These are phyloP conservation scores for Lateolabrax maculatus DNA, from an alignment of 2,797 vertebrate genomes.

Conservation along the genomic window DNA sequence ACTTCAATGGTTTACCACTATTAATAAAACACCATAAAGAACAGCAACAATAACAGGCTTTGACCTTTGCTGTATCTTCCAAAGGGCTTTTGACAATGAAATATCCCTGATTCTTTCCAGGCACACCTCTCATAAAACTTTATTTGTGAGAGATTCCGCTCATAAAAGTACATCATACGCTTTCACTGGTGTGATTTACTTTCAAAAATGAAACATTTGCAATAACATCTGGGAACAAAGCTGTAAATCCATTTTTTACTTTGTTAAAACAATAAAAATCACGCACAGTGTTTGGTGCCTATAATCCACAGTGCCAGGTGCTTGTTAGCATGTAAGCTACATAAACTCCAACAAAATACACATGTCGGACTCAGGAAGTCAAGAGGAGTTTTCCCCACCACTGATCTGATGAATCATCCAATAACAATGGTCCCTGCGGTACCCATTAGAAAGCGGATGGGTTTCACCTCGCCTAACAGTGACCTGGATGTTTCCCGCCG, in stretches of 20 bases:
- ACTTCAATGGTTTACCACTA: constrained; percentile 37
- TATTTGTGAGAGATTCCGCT: constrained; percentile 63
- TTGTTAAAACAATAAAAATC: constrained; percentile 53
- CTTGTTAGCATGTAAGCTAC: constrained; percentile 48
- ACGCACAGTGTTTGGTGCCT: constrained; percentile 35
- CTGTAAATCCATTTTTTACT: constrained; percentile 41
- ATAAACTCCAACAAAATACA: constrained; percentile 48
- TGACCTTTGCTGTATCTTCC: constrained; percentile 42
- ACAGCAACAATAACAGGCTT: constrained; percentile 43
- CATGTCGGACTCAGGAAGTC: constrained; percentile 45
- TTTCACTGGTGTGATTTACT: constrained; percentile 63
- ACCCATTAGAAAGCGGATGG: constrained; percentile 70
- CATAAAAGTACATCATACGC: constrained; percentile 66
- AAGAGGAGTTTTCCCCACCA: constrained; percentile 52
- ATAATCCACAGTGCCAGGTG: constrained; percentile 48
- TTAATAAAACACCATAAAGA: constrained; percentile 56
- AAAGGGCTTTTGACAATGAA: constrained; percentile 47
- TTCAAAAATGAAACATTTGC: constrained; percentile 63
- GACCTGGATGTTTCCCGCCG: constrained; percentile 65
- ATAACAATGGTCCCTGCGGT: constrained; percentile 69
- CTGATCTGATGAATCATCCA: constrained; percentile 78
- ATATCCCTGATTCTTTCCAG: constrained; percentile 41
- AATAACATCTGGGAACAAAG: constrained; percentile 67
- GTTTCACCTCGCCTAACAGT: constrained; percentile 65
- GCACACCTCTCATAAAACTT: constrained; percentile 64